Conservation (phyloP, 2,888 invertebrate genomes). For the Allacma fusca region DNA sequence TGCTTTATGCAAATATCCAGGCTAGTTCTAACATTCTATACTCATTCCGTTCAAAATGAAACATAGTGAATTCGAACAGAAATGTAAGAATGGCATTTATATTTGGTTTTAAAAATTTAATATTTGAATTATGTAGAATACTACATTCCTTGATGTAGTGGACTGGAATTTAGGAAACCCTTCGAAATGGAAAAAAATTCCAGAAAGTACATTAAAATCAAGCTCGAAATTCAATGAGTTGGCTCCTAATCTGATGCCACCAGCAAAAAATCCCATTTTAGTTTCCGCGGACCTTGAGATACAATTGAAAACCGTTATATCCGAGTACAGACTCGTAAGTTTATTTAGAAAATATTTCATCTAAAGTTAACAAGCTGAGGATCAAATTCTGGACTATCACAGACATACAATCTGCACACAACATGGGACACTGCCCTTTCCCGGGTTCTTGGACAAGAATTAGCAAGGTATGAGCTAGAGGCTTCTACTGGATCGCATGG, state of each 20-base stretch:
- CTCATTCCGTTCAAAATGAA: too few species aligned
- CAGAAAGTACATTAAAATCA: conserved; percentile 27
- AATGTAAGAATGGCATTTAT: too few species aligned
- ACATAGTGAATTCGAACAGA: too few species aligned
- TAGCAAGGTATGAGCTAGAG: conserved; percentile 48
- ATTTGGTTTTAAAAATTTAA: too few species aligned
- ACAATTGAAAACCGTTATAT: conserved; percentile 44
- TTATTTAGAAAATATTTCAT: too few species aligned
- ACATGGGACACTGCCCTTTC: conserved; percentile 47
- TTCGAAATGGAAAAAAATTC: conserved; percentile 54
- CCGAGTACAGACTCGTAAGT: conserved; percentile 42
- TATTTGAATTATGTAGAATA: conserved; percentile 36
- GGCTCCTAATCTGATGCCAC: conserved; percentile 22
- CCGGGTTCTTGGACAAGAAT: conserved; percentile 49
- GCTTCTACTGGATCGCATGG: conserved; percentile 40
- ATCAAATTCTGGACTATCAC: too few species aligned
- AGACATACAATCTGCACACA: conserved; percentile 44
- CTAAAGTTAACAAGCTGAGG: too few species aligned
- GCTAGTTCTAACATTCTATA: too few species aligned
- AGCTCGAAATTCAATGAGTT: conserved; percentile 24
- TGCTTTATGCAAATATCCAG: conserved; percentile 53
- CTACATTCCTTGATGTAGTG: conserved; percentile 40
- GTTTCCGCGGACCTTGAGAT: conserved; percentile 46
- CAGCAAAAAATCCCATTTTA: conserved; percentile 32
- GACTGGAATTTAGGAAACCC: conserved; percentile 53